phyloP scores from a whole-genome alignment of 2,888 invertebrate species.

The Drosophila sordidula region DNA sequence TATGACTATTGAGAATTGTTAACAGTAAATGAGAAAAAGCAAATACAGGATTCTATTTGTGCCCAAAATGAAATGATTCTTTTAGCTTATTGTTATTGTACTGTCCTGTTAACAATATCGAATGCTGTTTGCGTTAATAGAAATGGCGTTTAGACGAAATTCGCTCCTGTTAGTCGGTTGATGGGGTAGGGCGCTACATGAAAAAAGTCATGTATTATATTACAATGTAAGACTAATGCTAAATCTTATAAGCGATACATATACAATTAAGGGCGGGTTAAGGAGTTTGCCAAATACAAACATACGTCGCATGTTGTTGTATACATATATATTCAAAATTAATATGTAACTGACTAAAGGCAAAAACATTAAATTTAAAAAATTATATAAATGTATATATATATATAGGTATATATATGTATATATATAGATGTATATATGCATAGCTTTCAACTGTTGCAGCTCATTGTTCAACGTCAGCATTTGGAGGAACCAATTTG shows the following conservation, averaged over 20 bases:
- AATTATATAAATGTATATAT: conserved; percentile 2
- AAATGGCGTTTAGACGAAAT: neutral
- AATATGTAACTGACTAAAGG: conserved; percentile 44
- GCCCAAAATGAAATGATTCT: conserved; percentile 13
- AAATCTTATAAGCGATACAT: conserved; percentile 43
- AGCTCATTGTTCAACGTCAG: conserved; percentile 11
- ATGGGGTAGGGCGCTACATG: conserved; percentile 13
- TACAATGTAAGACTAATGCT: conserved; percentile 45
- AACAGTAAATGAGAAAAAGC: conserved; percentile 16
- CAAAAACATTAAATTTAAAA: conserved; percentile 44
- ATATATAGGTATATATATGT: neutral
- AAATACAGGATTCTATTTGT: conserved; percentile 7
- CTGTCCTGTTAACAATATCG: conserved; percentile 49
- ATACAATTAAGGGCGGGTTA: conserved; percentile 21
- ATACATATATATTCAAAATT: conserved; percentile 7
- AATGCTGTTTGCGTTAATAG: conserved; percentile 3
- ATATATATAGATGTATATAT: conserved; percentile 2
- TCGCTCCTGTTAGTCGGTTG: neutral
- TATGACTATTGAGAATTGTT: conserved; percentile 30
- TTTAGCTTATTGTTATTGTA: conserved; percentile 44
- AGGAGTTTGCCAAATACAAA: conserved; percentile 7
- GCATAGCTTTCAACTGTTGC: conserved; percentile 11
- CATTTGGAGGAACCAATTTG: conserved; percentile 10
- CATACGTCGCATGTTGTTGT: neutral
- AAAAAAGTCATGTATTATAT: conserved; percentile 42